Base-by-base conservation (phyloP, 2,797 vertebrate genomes). In the Myoxocephalus aenaeus region DNA sequence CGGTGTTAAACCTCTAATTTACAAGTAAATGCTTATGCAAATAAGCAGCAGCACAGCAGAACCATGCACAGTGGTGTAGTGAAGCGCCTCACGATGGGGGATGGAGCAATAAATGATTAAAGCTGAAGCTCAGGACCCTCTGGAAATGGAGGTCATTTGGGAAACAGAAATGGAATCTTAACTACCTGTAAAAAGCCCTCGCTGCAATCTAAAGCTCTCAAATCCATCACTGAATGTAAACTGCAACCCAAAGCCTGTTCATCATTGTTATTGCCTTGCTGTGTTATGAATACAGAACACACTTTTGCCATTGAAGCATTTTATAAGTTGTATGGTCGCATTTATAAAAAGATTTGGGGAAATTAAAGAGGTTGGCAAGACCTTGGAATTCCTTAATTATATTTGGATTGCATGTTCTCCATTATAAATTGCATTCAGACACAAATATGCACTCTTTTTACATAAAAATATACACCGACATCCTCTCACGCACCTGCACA, bases 101-200 rank as follows among this genome's bases (percentile, higher is more conserved):
- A 70, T 67, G 75, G 77, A 51, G 85, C 71, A 85, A 73, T 89
- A 84, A 87, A 92, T 72, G 81, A 86, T 73, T 18, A 46, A 59
- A 86, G 81, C 76, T 83, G 79, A 83, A 89, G 80, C 80, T 87
- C 85, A 65, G 78, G 86, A 87, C 89, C 88, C 74, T 81, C 63
- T 79, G 84, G 77, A 91, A 87, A 89, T 88, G 73, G 84, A 91
- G 91, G 92, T 92, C 86, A 88, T 79, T 62, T 73, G 70, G 75
- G 82, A 89, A 89, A 92, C 87, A 88, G 84, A 90, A 89, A 89
- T 84, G 80, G 87, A 92, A 93, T 92, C 79, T 88, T 88, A 93
- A 92, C 87, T 88, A 92, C 77, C 84, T 87, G 83, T 85, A 86
- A 89, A 88, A 89, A 88, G 77, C 80, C 64, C 42, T 66, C 34